These are phyloP conservation scores for Junonia oenone DNA, from an alignment of 2,888 invertebrate species.

Conservation along the genomic window DNA sequence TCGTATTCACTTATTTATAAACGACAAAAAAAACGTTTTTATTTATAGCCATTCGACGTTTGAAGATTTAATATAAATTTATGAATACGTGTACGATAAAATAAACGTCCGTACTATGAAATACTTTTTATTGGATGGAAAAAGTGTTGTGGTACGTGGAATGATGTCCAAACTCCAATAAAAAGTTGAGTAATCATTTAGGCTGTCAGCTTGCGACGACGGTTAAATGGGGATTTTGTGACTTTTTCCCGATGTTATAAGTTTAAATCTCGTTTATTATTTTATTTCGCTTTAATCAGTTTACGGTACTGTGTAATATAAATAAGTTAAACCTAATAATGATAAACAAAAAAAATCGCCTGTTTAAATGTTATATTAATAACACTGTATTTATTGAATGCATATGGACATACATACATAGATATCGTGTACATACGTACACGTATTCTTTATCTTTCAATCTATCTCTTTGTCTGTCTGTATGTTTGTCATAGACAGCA, in stretches of 20 bases:
- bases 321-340: neutral
- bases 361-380: too few relatives aligned
- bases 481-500: too few relatives aligned
- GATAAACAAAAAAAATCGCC: neutral
- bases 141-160: constrained; percentile 25
- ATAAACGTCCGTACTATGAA: constrained; percentile 5
- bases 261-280: constrained; percentile 25
- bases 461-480: too few relatives aligned
- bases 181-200: constrained; percentile 30
- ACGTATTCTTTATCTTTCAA: too few relatives aligned
- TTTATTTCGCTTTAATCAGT: constrained; percentile 14
- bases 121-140: constrained; percentile 18
- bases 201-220: constrained; percentile 28
- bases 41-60: neutral
- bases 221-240: constrained; percentile 25
- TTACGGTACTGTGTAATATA: too few relatives aligned
- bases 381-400: too few relatives aligned
- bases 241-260: constrained; percentile 23
- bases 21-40: neutral
- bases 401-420: too few relatives aligned
- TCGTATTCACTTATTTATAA: neutral
- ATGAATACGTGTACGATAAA: constrained; percentile 2
- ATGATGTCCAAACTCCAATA: constrained; percentile 29
- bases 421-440: too few relatives aligned
- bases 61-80: constrained; percentile 6